Percentiles rank a stretch among this genome's conserved stretches.
Conservation (phyloP, 1,140 invertebrate genomes). For the Tribolium madens region DNA sequence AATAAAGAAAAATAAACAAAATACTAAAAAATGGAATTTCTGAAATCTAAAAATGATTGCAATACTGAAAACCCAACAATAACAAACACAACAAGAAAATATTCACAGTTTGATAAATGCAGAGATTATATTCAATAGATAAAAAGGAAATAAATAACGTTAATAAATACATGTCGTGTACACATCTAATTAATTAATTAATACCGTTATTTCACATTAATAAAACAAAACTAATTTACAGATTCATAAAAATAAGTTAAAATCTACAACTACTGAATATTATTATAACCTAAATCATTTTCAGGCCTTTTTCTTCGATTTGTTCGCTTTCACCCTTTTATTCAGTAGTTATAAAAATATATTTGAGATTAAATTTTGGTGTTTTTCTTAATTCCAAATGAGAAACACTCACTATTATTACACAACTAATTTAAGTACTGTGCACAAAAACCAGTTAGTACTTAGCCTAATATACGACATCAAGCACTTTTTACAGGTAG, state of each 20-base stretch:
- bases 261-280: constrained; percentile 31
- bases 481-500: no score
- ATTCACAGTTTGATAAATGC: constrained; percentile 33
- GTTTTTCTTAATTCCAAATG: constrained; percentile 22
- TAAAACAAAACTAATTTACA: constrained; percentile 37
- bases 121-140: constrained; percentile 32
- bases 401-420: constrained; percentile 22
- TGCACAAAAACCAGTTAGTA: constrained; percentile 23
- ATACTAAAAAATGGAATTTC: constrained; percentile 26
- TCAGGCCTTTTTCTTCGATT: constrained; percentile 17
- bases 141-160: constrained; percentile 36
- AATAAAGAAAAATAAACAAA: background rate
- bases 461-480: constrained; percentile 30
- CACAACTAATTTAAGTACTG: constrained; percentile 22
- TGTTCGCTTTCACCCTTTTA: background rate
- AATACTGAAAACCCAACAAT: constrained; percentile 39
- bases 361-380: constrained; percentile 20
- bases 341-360: constrained; percentile 38
- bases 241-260: constrained; percentile 14
- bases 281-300: constrained; percentile 1
- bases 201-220: constrained; percentile 36
- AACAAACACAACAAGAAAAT: constrained; percentile 27
- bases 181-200: constrained; percentile 36
- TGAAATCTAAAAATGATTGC: constrained; percentile 19
- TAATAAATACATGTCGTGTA: constrained; percentile 34